Base-by-base conservation (phyloP, 2,113 vertebrate genomes). In the Rhinoderma darwinii region DNA sequence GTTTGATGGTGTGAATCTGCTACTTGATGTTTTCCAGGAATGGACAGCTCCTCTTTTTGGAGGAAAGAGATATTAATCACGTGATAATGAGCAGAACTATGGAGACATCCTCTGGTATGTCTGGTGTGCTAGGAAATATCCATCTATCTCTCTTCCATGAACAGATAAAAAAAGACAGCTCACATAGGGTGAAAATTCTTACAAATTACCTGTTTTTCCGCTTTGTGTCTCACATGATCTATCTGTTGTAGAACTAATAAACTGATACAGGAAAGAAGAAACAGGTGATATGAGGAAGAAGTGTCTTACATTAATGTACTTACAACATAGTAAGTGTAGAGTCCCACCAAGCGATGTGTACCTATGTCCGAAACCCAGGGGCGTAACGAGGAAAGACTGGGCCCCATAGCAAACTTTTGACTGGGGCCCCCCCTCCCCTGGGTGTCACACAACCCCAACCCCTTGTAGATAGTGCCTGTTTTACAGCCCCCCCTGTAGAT, bases 151-250 rank as follows among this genome's bases (percentile, higher is more conserved):
- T 50, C 30, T 79, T 51, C 56, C 37, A 61, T 81, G 5, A 39
- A 63, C 54, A 63, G 37, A 41, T 81, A 37, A 63, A 63, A 63
- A 47, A 81, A 51, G 50, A 39, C 76, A 79, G 50, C n/a, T 50
- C 51, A 39, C 12, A 56, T 8, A 51, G 44, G 35, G 54, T 61
- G 32, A 81, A 81, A 27, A 63, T 43, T 14, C 37, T 81, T 81
- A 61, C 54, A 81, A 81, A 81, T 81, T 15, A 81, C 43, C 78
- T 81, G 78, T 81, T 81, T 63, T 63, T 63, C 78, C 56, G 78
- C 78, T 81, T 61, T 43, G 54, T 43, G 56, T 81, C 54, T 54
- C 41, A 22, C 22, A 39, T 80, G 22, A 59, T 59, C 32, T 61
- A 41, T 80, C 27, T 43, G 37, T 81, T 43, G 54, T 41, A 22